phyloP scores from a whole-genome alignment of 2,797 vertebrate species.

The Choloepus didactylus region DNA sequence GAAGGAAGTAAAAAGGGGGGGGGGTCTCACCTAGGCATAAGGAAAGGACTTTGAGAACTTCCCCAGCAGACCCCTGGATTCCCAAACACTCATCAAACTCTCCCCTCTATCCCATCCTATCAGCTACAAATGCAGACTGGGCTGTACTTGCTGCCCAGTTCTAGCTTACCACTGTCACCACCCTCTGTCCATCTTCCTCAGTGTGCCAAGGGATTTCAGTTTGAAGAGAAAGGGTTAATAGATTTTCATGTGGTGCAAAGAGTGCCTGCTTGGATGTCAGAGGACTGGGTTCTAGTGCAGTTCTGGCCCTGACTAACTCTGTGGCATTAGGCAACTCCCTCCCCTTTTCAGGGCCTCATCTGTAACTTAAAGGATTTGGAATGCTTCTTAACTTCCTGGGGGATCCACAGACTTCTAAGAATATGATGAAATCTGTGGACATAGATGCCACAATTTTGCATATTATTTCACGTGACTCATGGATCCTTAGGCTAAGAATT shows the following conservation, averaged over 20 bases:
- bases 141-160: not conserved
- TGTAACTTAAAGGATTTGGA: slow-evolving; percentile 35
- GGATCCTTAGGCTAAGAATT: slow-evolving; percentile 50
- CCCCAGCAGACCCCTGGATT: not conserved
- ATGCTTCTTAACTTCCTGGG: slow-evolving; percentile 47
- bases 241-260: not conserved
- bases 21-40: not conserved
- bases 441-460: not conserved
- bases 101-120: not conserved
- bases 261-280: not conserved
- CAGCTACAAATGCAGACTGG: not conserved
- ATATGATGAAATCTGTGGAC: slow-evolving; percentile 39
- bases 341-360: not conserved
- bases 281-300: slow-evolving; percentile 35
- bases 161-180: not conserved
- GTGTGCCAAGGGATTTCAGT: not conserved
- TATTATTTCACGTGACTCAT: slow-evolving; percentile 38
- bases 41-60: not conserved
- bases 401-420: slow-evolving; percentile 41
- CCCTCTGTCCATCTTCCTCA: not conserved
- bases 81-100: not conserved
- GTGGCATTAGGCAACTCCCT: not conserved
- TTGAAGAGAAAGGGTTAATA: slow-evolving; percentile 37
- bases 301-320: slow-evolving; percentile 28
- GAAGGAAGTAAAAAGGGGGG: not conserved